Base-by-base conservation (phyloP, 2,113 vertebrate genomes). In the Seriola quinqueradiata region DNA sequence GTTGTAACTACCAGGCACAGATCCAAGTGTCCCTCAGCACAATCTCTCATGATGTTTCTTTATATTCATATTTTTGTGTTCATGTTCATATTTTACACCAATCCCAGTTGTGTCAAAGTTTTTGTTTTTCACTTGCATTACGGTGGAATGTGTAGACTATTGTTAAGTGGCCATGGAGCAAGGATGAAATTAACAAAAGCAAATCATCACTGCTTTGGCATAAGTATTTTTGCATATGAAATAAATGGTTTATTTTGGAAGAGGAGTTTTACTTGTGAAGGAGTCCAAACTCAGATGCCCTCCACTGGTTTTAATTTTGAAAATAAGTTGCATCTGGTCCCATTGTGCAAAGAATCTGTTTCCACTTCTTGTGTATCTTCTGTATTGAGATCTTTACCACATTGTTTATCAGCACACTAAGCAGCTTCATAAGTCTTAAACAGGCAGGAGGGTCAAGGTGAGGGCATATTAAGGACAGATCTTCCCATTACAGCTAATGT, bases 271-370 rank as follows among this genome's bases (percentile, higher is more conserved):
- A 28, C 59, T 60, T 59, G 55, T 78, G 34, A 16, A 25, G 17
- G 61, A 79, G 42, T 72, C 19, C 34, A 64, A 72, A 67, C 59
- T 57, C 16, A 17, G 76, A 71, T 42, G 17, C 19, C 40, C 46
- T 77, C 69, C 17, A 42, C 79, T 89, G 83, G 84, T 84, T 91
- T 90, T 92, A 46, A 92, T 92, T 78, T 85, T 19, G 38, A 65
- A 88, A 91, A 81, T 57, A 65, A 80, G 61, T 74, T 82, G 23
- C 64, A 90, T 86, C 57, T 91, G 87, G 61, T 84, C 34, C 36
- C 55, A 48, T 57, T 60, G 48, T 59, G 38, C 52, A 64, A 70
- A 73, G 14, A 68, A 65, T 81, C 74, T 83, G 68, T 75, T 88
- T 89, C 70, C 64, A 81, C 44, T 84, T 83, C 48, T 25, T 84